Evolutionary conservation across 1,140 invertebrate genomes (phyloP).

Genomic region (Lanistes nyassanus): DNA sequence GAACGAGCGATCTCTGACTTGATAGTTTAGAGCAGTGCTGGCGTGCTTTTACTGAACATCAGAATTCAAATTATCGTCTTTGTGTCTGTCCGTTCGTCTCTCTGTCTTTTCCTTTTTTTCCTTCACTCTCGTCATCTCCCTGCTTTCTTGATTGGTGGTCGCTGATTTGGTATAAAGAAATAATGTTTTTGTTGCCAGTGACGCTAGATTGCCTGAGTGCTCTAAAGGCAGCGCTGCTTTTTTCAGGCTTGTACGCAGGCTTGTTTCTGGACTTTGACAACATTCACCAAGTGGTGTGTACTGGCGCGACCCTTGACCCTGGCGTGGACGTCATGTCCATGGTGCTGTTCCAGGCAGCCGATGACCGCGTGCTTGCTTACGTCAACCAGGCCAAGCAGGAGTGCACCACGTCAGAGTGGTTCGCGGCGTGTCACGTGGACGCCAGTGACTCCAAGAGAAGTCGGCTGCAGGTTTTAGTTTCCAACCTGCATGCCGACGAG

Average conservation of each 20-base stretch:
- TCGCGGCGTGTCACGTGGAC: background rate
- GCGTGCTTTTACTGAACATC: too few relatives aligned
- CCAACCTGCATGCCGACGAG: background rate
- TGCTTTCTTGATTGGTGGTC: too few relatives aligned
- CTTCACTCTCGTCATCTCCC: too few relatives aligned
- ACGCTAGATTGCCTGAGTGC: too few relatives aligned
- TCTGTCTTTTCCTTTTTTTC: too few relatives aligned
- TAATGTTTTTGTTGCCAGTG: too few relatives aligned
- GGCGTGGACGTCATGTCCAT: conserved; percentile 5
- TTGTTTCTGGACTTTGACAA: background rate
- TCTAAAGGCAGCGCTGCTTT: background rate
- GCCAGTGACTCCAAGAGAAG: background rate
- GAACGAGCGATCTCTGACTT: too few relatives aligned
- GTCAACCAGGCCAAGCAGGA: conserved; percentile 6
- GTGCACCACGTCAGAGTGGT: conserved; percentile 1
- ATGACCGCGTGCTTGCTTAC: background rate
- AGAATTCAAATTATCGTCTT: too few relatives aligned
- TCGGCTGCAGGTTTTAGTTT: background rate
- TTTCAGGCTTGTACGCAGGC: conserved; percentile 2
- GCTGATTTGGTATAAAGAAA: too few relatives aligned
- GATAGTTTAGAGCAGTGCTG: too few relatives aligned
- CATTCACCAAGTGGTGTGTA: background rate
- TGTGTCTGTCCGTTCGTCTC: too few relatives aligned
- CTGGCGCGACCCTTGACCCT: background rate
- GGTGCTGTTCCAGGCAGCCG: background rate